These are phyloP conservation scores for Seriola rivoliana DNA, from an alignment of 2,113 vertebrate genomes.

Conservation along the genomic window DNA sequence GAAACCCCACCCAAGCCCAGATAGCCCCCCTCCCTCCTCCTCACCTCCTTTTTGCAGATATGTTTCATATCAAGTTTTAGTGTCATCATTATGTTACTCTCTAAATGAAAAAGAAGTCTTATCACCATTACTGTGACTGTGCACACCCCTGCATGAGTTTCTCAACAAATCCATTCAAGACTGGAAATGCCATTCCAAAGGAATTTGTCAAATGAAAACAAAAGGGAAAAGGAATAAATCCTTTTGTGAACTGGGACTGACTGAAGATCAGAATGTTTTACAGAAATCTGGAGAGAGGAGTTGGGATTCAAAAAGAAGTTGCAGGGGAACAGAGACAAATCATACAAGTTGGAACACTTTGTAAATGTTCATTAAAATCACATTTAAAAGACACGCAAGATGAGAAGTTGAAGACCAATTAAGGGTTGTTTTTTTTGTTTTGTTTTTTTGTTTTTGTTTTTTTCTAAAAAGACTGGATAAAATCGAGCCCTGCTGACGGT, in stretches of 20 bases:
- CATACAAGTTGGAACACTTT: slow-evolving; percentile 81
- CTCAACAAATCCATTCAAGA: slow-evolving; percentile 90
- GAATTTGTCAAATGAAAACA: slow-evolving; percentile 81
- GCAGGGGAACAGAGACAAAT: slow-evolving; percentile 78
- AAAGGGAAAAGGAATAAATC: slow-evolving; percentile 78
- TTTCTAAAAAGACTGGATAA: slow-evolving; percentile 81
- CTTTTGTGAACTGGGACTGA: slow-evolving; percentile 79
- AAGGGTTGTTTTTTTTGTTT: slow-evolving; percentile 66
- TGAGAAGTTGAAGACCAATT: slow-evolving; percentile 78
- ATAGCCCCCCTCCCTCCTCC: slow-evolving; percentile 83
- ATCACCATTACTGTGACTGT: slow-evolving; percentile 95
- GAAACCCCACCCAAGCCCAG: slow-evolving; percentile 85
- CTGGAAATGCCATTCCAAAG: slow-evolving; percentile 87
- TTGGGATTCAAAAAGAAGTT: slow-evolving; percentile 70
- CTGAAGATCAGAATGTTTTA: slow-evolving; percentile 79
- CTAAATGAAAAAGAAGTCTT: slow-evolving; percentile 93
- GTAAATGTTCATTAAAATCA: slow-evolving; percentile 85
- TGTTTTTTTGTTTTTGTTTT: slow-evolving; percentile 75
- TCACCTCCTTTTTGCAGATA: slow-evolving; percentile 94
- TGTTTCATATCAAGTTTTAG: slow-evolving; percentile 98
- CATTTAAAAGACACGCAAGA: slow-evolving; percentile 76
- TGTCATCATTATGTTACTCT: slow-evolving; percentile 97
- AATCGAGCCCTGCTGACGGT: slow-evolving; percentile 84
- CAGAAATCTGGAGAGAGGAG: slow-evolving; percentile 72
- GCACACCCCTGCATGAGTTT: slow-evolving; percentile 98